Base-by-base conservation (phyloP, 2,113 vertebrate species). In the Pycnonotus jocosus region DNA sequence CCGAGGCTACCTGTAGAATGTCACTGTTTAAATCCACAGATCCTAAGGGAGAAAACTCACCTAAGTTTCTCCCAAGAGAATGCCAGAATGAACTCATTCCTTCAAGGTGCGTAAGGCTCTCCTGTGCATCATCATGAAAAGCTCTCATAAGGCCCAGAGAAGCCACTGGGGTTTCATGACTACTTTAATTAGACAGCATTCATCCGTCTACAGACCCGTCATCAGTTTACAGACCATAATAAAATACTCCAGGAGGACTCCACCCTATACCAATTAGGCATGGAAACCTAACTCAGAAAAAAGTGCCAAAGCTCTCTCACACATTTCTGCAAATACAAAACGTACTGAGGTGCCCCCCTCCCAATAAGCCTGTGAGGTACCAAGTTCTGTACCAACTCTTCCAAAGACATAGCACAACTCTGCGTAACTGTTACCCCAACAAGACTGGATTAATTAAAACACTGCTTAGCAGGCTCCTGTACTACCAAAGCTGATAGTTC, bases 121-220 rank as follows among this genome's bases (percentile, higher is more conserved):
- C 71, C 47, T 2, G 1, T 10, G 35, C 47, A 44, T 5, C 44
- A 69, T 81, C 57, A 37, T 16, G 27, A 76, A 87, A 80, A 93
- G 50, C 16, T 15, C 65, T 88, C 69, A 21, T 16, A 73, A 88
- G 83, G 80, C 83, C 82, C 70, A 70, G 72, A 78, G 83, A 78
- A 81, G 61, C 72, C 88, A 76, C 28, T 33, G 30, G 71, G 27
- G 30, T 65, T 92, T 88, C 48, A 37, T 4, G 61, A 86, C 53
- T 90, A 81, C 76, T 90, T 71, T 94, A 95, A 96, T 95, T 93
- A 93, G 81, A 94, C 48, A 86, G 37, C n/a, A 78, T 3, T 45
- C 74, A 81, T 90, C 61, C 84, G 64, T 40, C 80, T 81, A 68
- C 65, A 81, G 44, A 80, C 35, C 65, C 37, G 57, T 45, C 74